Evolutionary conservation across 1,140 invertebrate species (phyloP), one percentile per base, ranked within the genome.

Genomic region (Plectrocnemia conspersa): DNA sequence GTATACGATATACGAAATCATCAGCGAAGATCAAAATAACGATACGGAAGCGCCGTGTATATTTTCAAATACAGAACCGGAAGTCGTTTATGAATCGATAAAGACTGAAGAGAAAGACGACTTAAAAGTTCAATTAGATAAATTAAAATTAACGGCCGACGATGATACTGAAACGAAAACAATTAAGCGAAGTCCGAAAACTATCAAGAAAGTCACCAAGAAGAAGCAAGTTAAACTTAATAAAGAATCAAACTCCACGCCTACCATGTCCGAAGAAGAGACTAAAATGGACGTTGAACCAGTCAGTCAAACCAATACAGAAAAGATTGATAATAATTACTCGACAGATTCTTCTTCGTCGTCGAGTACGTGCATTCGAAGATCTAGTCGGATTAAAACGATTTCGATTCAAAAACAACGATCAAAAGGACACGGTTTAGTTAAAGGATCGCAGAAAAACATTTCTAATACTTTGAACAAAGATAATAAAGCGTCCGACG

Each of bases 311-410:
- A n/a, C n/a, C n/a, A n/a, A n/a, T 32, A 24, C 35, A 3, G 56
- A 58, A 53, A 55, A 41, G 18, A 47, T 36, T 50, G 73, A 76
- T 58, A 64, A 65, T n/a, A 67, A 62, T 49, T 66, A 69, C 50
- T 73, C 72, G 2, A 74, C 72, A 64, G 73, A 75, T 52, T 76
- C 73, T 9, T 59, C 58, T 13, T 64, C 72, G 23, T 73, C 73
- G 25, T 74, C 72, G 13, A 73, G 72, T 24, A 69, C 70, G 19
- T 73, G 67, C 36, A 74, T 80, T 0, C 63, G 79, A 41, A 69
- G 79, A 52, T 81, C 79, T 18, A 79, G 64, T 64, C 67, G 79
- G 19, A 80, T 82, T 36, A 80, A 79, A 64, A 79, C 78, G 40
- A 80, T 80, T 42, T 78, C 69, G 54, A 73, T 73, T 38, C 54